These are phyloP conservation scores for Pristiophorus japonicus DNA, from an alignment of 2,113 vertebrate genomes.

Conservation along the genomic window DNA sequence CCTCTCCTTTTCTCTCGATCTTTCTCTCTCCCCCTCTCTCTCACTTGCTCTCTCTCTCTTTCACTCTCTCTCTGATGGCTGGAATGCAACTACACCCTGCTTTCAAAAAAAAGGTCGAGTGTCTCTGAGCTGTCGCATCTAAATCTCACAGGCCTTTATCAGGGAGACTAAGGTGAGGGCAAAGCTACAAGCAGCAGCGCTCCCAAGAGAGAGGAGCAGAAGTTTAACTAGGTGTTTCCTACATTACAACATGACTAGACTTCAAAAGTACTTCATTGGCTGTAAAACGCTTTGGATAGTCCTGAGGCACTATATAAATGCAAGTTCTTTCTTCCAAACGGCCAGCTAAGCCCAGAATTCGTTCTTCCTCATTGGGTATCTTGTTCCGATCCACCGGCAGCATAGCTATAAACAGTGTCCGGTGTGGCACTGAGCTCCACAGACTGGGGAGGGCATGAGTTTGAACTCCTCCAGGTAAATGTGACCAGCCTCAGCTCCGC, in stretches of 20 bases:
- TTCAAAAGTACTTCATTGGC: background rate
- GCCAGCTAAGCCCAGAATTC: background rate
- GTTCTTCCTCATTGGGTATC: background rate
- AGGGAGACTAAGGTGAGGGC: too few relatives aligned
- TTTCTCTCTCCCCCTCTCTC: background rate
- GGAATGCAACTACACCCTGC: background rate
- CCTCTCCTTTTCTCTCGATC: too few relatives aligned
- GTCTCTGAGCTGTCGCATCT: too few relatives aligned
- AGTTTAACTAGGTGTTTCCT: too few relatives aligned
- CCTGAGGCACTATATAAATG: background rate
- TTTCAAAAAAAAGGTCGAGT: background rate
- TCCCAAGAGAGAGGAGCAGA: too few relatives aligned
- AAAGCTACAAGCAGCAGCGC: too few relatives aligned
- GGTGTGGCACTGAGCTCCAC: background rate
- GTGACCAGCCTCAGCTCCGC: background rate
- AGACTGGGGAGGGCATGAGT: too few relatives aligned
- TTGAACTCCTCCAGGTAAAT: background rate
- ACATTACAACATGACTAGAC: background rate
- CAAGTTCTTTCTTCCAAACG: background rate
- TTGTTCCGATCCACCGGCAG: background rate
- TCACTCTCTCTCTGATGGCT: background rate
- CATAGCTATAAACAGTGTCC: too few relatives aligned
- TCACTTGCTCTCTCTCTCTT: background rate
- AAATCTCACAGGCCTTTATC: background rate
- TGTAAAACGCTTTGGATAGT: background rate